phyloP scores from a whole-genome alignment of 2,113 vertebrate species.

The Ammodytes marinus region DNA sequence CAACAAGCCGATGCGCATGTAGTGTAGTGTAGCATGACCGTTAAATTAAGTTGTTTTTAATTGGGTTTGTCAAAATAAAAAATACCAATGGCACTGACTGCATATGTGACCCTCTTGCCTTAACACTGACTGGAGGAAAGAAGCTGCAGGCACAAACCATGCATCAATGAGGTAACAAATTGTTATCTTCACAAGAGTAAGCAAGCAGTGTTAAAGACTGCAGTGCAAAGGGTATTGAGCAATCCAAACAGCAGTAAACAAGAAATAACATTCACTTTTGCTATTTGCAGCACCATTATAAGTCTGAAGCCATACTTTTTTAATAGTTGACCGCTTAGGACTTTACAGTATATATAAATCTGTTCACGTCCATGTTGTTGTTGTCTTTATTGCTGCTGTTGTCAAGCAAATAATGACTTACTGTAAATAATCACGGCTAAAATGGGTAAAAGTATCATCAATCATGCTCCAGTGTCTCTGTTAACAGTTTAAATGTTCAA shows the following conservation, averaged over 20 bases:
- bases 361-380: background rate
- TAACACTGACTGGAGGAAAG: background rate
- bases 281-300: background rate
- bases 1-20: background rate
- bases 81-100: background rate
- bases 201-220: background rate
- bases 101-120: background rate
- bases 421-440: slow-evolving; percentile 14
- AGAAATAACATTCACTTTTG: background rate
- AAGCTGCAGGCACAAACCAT: background rate
- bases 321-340: background rate
- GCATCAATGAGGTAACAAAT: background rate
- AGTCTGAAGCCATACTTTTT: background rate
- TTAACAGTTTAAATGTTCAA: slow-evolving; percentile 43
- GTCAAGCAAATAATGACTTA: background rate
- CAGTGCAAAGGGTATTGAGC: background rate
- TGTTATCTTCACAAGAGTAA: background rate
- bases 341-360: slow-evolving; percentile 3
- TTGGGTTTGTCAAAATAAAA: background rate
- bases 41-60: slow-evolving; percentile 8
- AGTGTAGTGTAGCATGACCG: background rate
- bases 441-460: slow-evolving; percentile 41
- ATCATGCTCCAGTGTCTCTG: slow-evolving; percentile 23
- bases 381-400: background rate
- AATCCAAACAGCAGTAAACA: background rate